Conservation (phyloP, 2,797 vertebrate species). For the Nothura maculosa region DNA sequence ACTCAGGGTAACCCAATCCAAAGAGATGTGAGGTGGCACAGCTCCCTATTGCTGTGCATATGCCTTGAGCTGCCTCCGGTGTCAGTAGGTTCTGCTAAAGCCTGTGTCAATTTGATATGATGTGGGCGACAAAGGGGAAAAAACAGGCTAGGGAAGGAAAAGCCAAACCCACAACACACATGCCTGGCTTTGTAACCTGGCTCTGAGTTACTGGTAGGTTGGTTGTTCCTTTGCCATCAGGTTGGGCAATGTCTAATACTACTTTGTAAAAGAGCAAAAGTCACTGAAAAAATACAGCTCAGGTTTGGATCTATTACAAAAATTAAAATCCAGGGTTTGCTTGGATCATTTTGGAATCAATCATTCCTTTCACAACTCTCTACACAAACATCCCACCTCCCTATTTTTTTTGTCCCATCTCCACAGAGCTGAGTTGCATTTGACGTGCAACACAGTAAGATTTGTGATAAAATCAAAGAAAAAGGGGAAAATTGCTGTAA, state of each 20-base stretch:
- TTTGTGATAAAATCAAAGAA: background rate
- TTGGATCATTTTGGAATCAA: background rate
- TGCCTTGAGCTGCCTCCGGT: background rate
- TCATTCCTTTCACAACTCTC: background rate
- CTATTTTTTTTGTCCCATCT: background rate
- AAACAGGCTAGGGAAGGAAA: background rate
- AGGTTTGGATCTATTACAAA: background rate
- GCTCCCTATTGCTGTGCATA: background rate
- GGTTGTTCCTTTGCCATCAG: background rate
- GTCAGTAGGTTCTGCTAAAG: background rate
- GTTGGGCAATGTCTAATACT: background rate
- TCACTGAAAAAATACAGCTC: constrained; percentile 1
- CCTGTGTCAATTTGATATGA: background rate
- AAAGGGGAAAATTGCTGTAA: background rate
- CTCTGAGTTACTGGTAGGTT: background rate
- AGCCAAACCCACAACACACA: rapidly evolving
- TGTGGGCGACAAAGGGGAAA: background rate
- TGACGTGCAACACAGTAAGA: background rate
- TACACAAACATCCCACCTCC: background rate
- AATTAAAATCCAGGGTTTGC: background rate
- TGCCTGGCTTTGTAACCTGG: background rate
- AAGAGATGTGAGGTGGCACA: background rate
- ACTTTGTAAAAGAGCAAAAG: background rate
- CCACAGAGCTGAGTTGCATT: rapidly evolving
- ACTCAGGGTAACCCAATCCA: background rate